Evolutionary conservation across 2,113 vertebrate species (phyloP).

Genomic region (Oryzias javanicus): DNA sequence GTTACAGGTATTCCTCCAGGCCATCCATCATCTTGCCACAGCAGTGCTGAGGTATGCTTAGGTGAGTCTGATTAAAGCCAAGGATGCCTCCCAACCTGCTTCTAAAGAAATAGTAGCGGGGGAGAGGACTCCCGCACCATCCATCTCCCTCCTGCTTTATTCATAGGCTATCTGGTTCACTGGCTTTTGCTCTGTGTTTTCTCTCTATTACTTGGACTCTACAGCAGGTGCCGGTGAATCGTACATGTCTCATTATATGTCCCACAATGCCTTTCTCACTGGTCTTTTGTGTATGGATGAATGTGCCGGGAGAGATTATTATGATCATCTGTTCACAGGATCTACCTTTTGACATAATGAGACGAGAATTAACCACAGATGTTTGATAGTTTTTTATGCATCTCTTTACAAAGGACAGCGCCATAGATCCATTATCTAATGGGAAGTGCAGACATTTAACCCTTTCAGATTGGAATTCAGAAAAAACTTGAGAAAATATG

Average conservation of each 20-base stretch:
- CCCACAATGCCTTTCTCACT: constrained; percentile 21
- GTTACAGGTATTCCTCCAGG: constrained; percentile 54
- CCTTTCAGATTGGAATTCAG: too few species aligned
- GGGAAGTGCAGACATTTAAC: too few species aligned
- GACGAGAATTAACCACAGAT: constrained; percentile 10
- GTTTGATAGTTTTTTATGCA: not conserved
- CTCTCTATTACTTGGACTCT: constrained; percentile 57
- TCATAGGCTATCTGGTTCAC: constrained; percentile 61
- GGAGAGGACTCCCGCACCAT: constrained; percentile 46
- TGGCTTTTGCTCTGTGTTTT: constrained; percentile 53
- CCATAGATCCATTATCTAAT: not conserved
- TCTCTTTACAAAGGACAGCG: not conserved
- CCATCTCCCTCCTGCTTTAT: constrained; percentile 67
- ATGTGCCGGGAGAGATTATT: constrained; percentile 31
- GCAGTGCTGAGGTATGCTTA: constrained; percentile 55
- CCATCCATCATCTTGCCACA: constrained; percentile 66
- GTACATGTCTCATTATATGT: constrained; percentile 52
- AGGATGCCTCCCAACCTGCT: constrained; percentile 58
- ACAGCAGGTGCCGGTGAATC: constrained; percentile 57
- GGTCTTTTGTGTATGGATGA: constrained; percentile 36
- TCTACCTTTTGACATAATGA: constrained; percentile 13
- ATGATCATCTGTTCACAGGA: constrained; percentile 20
- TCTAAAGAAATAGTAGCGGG: constrained; percentile 45
- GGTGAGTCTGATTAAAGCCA: constrained; percentile 73
- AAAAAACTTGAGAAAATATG: too few species aligned